Evolutionary conservation across 2,113 vertebrate species (phyloP).

Genomic region (Bungarus multicinctus): DNA sequence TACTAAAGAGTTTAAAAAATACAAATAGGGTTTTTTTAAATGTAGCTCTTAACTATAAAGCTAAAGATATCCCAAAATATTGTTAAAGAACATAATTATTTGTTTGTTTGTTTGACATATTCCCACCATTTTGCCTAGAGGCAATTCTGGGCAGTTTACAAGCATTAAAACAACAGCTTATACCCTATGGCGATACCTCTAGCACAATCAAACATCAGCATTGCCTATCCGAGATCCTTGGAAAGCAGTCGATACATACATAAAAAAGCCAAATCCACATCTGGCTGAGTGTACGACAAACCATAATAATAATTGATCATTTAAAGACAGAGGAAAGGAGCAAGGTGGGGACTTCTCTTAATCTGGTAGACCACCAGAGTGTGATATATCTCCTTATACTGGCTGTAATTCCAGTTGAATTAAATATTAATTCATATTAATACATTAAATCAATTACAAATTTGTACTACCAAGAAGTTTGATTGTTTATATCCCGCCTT

Average conservation of each 20-base stretch:
- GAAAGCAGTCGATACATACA: background rate
- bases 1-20: background rate
- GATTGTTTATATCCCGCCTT: too few relatives aligned
- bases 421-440: background rate
- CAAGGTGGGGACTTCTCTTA: background rate
- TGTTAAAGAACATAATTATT: background rate
- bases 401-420: background rate
- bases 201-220: background rate
- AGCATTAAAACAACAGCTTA: background rate
- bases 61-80: background rate
- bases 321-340: background rate
- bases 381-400: background rate
- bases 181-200: background rate
- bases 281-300: background rate
- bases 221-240: background rate
- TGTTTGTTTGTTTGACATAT: background rate
- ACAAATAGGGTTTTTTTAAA: background rate
- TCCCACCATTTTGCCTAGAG: background rate
- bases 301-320: background rate
- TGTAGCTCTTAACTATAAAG: background rate
- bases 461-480: background rate
- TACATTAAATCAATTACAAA: background rate
- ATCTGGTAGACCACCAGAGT: background rate
- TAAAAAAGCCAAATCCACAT: background rate
- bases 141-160: background rate